phyloP scores from a whole-genome alignment of 2,113 vertebrate species.

The Embiotoca jacksoni region DNA sequence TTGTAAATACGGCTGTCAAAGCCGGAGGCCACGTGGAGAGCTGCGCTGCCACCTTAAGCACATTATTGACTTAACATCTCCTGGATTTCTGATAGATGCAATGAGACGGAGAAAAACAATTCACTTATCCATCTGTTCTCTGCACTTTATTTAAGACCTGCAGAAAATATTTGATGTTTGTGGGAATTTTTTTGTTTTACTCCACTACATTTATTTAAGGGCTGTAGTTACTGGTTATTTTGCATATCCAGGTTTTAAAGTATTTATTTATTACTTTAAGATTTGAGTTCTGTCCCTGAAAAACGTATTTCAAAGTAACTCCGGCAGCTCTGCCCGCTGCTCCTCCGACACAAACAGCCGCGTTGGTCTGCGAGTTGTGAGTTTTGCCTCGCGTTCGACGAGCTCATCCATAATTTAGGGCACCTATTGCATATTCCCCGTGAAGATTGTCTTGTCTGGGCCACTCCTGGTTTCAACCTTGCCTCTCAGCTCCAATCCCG shows the following conservation, averaged over 20 bases:
- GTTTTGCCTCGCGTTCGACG: slow-evolving; percentile 8
- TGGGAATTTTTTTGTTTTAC: background rate
- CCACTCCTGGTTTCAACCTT: slow-evolving; percentile 40
- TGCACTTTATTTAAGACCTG: background rate
- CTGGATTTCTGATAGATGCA: slow-evolving; percentile 11
- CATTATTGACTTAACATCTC: slow-evolving; percentile 30
- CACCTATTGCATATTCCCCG: slow-evolving; percentile 60
- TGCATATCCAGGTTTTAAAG: background rate
- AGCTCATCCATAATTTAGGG: slow-evolving; percentile 69
- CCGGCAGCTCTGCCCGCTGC: background rate
- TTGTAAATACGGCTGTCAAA: slow-evolving; percentile 60
- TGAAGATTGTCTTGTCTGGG: slow-evolving; percentile 60
- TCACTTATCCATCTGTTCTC: slow-evolving; percentile 13
- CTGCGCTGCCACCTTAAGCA: background rate
- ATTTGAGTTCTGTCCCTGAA: background rate
- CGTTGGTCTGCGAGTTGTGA: background rate
- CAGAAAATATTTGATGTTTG: background rate
- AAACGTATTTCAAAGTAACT: background rate
- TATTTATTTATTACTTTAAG: too few relatives aligned
- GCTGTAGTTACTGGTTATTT: background rate
- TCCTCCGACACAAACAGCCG: background rate
- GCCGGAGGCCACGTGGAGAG: slow-evolving; percentile 21
- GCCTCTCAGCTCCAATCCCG: slow-evolving; percentile 48
- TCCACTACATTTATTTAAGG: background rate
- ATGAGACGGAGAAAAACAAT: slow-evolving; percentile 45